These are phyloP conservation scores for Hybognathus amarus DNA, from an alignment of 2,797 vertebrate genomes.

Conservation along the genomic window DNA sequence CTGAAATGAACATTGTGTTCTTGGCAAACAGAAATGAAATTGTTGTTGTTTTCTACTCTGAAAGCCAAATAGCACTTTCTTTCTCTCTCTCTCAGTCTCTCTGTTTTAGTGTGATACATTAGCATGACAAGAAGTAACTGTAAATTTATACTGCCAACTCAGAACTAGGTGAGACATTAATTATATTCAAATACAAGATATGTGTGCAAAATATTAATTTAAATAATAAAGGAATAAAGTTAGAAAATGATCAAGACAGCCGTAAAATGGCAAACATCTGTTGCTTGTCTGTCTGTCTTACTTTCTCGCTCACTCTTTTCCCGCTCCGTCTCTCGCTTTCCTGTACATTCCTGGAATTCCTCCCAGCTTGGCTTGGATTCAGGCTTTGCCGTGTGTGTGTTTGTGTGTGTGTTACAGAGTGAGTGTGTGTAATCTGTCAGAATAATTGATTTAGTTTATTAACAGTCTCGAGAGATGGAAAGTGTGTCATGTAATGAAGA, in stretches of 20 bases:
- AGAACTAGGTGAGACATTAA: neutral
- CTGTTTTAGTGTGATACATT: constrained; percentile 3
- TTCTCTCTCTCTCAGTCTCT: neutral
- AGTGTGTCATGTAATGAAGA: constrained; percentile 59
- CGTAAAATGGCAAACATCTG: constrained; percentile 7
- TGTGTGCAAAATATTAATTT: neutral
- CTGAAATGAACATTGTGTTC: constrained; percentile 27
- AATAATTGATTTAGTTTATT: constrained; percentile 69
- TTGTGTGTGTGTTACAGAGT: constrained; percentile 14
- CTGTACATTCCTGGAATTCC: constrained; percentile 31
- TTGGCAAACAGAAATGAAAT: constrained; percentile 41
- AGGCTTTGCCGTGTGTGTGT: constrained; percentile 11
- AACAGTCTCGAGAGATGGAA: constrained; percentile 54
- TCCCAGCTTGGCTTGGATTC: constrained; percentile 46
- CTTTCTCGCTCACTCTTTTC: too few relatives aligned
- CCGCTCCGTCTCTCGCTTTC: neutral
- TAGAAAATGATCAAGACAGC: neutral
- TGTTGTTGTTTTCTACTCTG: constrained; percentile 2
- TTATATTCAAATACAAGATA: neutral
- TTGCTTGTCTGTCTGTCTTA: neutral
- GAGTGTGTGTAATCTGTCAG: constrained; percentile 61
- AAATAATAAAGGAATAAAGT: neutral
- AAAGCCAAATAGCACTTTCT: constrained; percentile 27
- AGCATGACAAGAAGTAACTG: neutral
- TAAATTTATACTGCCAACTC: neutral